These are phyloP conservation scores for Theodoxus fluviatilis DNA, from an alignment of 2,888 invertebrate species.

Conservation along the genomic window DNA sequence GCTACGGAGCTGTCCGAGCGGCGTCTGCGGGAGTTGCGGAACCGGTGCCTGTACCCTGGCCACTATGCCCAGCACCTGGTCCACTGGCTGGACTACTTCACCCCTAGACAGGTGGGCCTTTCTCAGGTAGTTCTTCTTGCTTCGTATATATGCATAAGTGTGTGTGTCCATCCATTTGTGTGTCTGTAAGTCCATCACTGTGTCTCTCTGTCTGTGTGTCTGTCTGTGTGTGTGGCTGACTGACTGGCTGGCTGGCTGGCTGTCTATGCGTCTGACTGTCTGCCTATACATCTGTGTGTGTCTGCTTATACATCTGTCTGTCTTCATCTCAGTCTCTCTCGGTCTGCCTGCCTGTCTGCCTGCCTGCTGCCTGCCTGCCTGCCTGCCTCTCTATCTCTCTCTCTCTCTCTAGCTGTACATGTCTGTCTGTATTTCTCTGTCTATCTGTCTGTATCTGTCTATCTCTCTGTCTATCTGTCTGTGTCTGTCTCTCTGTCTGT, in stretches of 20 bases:
- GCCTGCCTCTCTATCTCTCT: no score
- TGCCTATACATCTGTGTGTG: not conserved
- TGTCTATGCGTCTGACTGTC: not conserved
- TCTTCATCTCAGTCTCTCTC: no score
- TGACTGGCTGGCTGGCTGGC: not conserved
- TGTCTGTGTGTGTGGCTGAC: not conserved
- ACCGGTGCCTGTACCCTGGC: slow-evolving; percentile 89
- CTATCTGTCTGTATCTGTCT: no score
- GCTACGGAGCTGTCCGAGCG: slow-evolving; percentile 82
- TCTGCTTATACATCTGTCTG: no score
- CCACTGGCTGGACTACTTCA: slow-evolving; percentile 91
- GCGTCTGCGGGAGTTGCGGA: slow-evolving; percentile 71
- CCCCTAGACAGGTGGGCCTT: slow-evolving; percentile 72
- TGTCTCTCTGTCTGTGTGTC: no score
- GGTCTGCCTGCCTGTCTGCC: no score
- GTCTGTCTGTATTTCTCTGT: no score
- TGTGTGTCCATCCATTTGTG: not conserved
- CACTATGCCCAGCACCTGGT: slow-evolving; percentile 96
- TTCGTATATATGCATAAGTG: not conserved
- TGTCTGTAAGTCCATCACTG: not conserved
- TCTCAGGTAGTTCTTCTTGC: not conserved
- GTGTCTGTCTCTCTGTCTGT: no score
- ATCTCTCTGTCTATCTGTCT: no score
- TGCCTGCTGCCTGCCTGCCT: no score
- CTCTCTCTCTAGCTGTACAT: no score